These are phyloP conservation scores for Conomelus anceps DNA, from an alignment of 2,888 invertebrate species.

Conservation along the genomic window DNA sequence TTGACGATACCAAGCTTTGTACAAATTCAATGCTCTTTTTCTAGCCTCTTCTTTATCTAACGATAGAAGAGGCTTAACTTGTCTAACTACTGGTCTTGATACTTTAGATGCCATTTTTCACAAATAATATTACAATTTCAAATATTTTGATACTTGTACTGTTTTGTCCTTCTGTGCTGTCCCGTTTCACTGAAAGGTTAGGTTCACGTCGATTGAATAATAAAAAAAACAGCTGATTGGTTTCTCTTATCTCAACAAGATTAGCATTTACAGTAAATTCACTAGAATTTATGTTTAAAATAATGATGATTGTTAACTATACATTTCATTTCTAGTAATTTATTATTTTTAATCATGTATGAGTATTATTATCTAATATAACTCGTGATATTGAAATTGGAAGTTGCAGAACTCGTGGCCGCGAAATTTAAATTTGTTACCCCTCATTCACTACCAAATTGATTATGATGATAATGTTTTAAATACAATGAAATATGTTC, in stretches of 20 bases:
- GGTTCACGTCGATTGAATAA: too few species aligned
- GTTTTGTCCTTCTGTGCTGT: not conserved
- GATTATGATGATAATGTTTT: too few species aligned
- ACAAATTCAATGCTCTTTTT: constrained; percentile 75
- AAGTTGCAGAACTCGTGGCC: too few species aligned
- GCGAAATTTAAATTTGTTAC: too few species aligned
- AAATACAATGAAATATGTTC: too few species aligned
- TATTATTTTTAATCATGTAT: too few species aligned
- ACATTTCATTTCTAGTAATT: too few species aligned
- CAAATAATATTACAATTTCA: not conserved
- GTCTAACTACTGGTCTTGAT: constrained; percentile 45
- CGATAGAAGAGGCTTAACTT: constrained; percentile 83
- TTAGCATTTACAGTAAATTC: not conserved
- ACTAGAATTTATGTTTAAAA: too few species aligned
- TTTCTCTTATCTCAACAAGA: not conserved
- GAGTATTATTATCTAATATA: too few species aligned
- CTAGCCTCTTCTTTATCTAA: constrained; percentile 68
- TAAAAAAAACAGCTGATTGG: not conserved
- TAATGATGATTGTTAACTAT: too few species aligned
- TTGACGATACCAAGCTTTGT: constrained; percentile 92
- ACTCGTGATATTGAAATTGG: too few species aligned
- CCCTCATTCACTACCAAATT: too few species aligned
- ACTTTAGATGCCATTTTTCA: constrained; percentile 42
- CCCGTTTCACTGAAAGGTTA: not conserved
- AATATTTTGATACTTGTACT: not conserved